phyloP scores from a whole-genome alignment of 2,888 invertebrate species.

The Stenolophus ochropezus region DNA sequence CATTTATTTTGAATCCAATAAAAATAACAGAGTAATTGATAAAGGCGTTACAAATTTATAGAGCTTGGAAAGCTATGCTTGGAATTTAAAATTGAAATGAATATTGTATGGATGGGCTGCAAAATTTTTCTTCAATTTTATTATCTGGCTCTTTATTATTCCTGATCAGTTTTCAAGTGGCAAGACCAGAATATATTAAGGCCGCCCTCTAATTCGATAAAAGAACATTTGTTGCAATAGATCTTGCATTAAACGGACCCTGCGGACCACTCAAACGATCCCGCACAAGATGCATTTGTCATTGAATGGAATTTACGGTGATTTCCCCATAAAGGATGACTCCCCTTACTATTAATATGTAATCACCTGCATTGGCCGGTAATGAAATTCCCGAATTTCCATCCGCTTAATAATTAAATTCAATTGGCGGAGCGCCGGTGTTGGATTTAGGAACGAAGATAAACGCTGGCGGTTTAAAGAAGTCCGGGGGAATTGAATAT shows the following conservation, averaged over 20 bases:
- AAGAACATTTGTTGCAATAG: not conserved
- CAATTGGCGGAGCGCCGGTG: constrained; percentile 11
- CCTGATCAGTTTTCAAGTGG: not conserved
- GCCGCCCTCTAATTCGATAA: not conserved
- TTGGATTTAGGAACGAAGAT: constrained; percentile 31
- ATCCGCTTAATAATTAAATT: constrained; percentile 37
- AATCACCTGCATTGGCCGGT: constrained; percentile 15
- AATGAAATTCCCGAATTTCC: constrained; percentile 27
- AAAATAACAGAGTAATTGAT: too few species aligned
- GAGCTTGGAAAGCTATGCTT: too few species aligned
- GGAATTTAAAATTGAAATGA: too few species aligned
- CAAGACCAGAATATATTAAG: not conserved
- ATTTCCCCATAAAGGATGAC: not conserved
- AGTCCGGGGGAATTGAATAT: constrained; percentile 28
- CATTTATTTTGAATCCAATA: too few species aligned
- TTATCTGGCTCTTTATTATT: not conserved
- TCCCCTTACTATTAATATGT: constrained; percentile 7
- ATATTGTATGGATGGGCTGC: too few species aligned
- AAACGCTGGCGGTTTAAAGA: constrained; percentile 31
- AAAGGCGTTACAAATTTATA: too few species aligned
- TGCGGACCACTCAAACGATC: not conserved
- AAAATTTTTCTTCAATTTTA: too few species aligned
- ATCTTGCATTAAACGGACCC: constrained; percentile 3
- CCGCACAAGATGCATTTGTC: not conserved
- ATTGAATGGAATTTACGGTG: constrained; percentile 1